Evolutionary conservation across 1,140 invertebrate species (phyloP).

Genomic region (Dysdera silvatica): DNA sequence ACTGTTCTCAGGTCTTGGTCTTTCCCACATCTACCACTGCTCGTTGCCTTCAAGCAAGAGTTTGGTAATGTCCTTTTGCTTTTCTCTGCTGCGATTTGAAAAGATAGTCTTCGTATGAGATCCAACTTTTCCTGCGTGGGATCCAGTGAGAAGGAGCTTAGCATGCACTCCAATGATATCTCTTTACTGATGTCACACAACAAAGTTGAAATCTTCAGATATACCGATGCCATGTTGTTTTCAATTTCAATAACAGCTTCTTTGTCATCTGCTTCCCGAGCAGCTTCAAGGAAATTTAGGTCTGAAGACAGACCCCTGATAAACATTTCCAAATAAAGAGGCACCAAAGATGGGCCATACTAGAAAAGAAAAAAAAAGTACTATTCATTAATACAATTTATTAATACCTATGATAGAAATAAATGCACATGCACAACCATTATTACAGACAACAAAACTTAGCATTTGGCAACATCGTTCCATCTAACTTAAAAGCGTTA

Average conservation of each 20-base stretch:
- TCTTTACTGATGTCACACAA: slow-evolving; percentile 21
- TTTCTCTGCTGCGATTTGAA: slow-evolving; percentile 20
- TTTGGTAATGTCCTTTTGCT: slow-evolving; percentile 5
- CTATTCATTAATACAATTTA: not conserved
- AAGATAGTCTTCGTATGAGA: slow-evolving; percentile 13
- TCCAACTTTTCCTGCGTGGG: slow-evolving; percentile 20
- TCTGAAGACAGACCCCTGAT: slow-evolving; percentile 23
- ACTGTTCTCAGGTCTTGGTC: no score
- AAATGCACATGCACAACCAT: not conserved
- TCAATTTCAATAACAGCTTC: slow-evolving; percentile 28
- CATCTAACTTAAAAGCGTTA: no score
- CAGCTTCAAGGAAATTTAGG: slow-evolving; percentile 24
- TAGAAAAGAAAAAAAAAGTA: slow-evolving; percentile 14
- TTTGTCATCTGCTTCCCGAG: slow-evolving; percentile 21
- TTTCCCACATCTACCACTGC: no score
- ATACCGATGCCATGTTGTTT: slow-evolving; percentile 28
- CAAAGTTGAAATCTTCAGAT: slow-evolving; percentile 18
- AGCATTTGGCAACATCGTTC: not conserved
- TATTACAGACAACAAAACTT: not conserved
- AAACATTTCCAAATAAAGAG: slow-evolving; percentile 27
- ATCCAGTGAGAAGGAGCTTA: slow-evolving; percentile 25
- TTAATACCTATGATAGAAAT: not conserved
- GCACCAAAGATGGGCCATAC: slow-evolving; percentile 23
- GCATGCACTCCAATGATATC: slow-evolving; percentile 25
- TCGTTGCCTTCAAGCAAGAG: no score